A percentile compares a stretch with the other conserved stretches of the same genome.
phyloP scores from a whole-genome alignment of 2,888 invertebrate genomes.

The Pedicia rivosa region DNA sequence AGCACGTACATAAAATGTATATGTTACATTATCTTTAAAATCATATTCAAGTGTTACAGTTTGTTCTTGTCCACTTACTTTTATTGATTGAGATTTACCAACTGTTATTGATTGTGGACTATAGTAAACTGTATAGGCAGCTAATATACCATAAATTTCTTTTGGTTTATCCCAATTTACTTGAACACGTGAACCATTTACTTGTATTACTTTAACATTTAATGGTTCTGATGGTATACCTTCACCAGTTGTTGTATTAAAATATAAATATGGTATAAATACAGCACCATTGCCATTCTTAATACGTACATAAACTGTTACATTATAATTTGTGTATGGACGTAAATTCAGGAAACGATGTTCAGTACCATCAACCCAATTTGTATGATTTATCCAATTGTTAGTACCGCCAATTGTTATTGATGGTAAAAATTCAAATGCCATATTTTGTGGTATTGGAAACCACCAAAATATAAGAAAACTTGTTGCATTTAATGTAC shows the following conservation, averaged over 20 bases:
- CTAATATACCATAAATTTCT: constrained; percentile 43
- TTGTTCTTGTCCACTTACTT: constrained; percentile 7
- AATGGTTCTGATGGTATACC: constrained; percentile 55
- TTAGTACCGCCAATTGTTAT: constrained; percentile 34
- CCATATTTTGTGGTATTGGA: constrained; percentile 18
- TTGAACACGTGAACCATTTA: constrained; percentile 44
- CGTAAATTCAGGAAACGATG: constrained; percentile 45
- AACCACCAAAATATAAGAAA: constrained; percentile 49
- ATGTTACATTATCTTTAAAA: constrained; percentile 16
- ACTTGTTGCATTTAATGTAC: constrained; percentile 43
- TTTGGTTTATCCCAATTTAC: constrained; percentile 53
- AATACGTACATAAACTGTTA: constrained; percentile 56
- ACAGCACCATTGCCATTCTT: constrained; percentile 32
- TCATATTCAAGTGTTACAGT: constrained; percentile 13
- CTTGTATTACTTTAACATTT: constrained; percentile 45
- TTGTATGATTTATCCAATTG: constrained; percentile 38
- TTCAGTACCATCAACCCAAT: constrained; percentile 44
- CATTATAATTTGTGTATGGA: constrained; percentile 60
- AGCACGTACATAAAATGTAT: constrained; percentile 33
- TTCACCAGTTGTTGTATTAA: constrained; percentile 47
- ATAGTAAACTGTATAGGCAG: constrained; percentile 45
- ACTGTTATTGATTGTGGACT: constrained; percentile 29
- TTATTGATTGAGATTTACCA: background rate
- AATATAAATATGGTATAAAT: constrained; percentile 47
- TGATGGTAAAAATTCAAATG: constrained; percentile 50